Base-by-base conservation (phyloP, 1,140 invertebrate species). In the Drosophila oshimai region DNA sequence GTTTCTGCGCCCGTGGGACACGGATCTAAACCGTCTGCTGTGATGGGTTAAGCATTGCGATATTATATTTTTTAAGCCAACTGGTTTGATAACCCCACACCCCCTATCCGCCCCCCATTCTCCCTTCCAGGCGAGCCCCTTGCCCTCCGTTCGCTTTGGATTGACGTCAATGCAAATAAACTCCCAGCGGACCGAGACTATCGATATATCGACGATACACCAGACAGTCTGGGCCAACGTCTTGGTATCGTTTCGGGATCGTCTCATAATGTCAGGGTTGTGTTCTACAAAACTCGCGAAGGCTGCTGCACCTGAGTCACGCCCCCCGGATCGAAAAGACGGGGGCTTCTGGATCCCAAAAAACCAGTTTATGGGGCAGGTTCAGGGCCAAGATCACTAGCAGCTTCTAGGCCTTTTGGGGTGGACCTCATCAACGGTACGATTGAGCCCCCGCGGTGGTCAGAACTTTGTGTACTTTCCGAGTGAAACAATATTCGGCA, bases 111-210 rank as follows among this genome's bases (percentile, higher is more conserved):
- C 29, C 33, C 44, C 39, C 29, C 55, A n/a, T n/a, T n/a, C 31
- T 20, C 45, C 46, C 29, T 34, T 12, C 6, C 31, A 9, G 51
- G 26, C 54, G 29, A 51, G 20, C 42, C 41, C 53, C 39, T 34
- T 24, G 17, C 29, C 53, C 26, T 15, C 44, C 49, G 24, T 7
- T 18, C 57, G 46, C 53, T 22, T 22, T 57, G 70, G 50, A 87
- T 86, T 86, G 81, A 86, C 81, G 81, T 86, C 81, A 86, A 86
- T 86, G 81, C 81, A 86, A 86, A 86, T 86, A 76, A 69, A 87
- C 51, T 49, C 51, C 58, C 50, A 67, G 15, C 33, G 65, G 39
- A 45, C 15, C 22, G 53, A 34, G 42, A 57, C 54, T 41, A 65
- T 67, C 62, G 60, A 67, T 67, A 33, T 65, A 50, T 65, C 62